phyloP scores from a whole-genome alignment of 2,113 vertebrate genomes.

The Sigmodon hispidus region DNA sequence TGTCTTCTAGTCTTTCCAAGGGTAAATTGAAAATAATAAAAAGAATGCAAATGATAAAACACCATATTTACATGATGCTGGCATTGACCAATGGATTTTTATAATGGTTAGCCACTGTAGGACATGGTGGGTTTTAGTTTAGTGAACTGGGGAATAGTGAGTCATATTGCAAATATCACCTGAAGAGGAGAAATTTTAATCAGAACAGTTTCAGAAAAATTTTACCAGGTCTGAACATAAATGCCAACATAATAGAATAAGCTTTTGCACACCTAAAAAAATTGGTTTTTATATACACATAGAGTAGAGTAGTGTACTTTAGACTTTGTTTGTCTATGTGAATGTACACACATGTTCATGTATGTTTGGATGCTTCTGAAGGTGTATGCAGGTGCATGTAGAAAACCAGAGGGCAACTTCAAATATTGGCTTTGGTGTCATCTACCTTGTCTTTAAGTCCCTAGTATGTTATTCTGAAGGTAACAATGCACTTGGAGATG shows the following conservation, averaged over 20 bases:
- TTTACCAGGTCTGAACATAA: neutral
- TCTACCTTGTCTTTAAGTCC: neutral
- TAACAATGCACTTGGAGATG: fast-evolving
- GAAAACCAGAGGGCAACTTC: neutral
- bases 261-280: neutral
- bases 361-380: neutral
- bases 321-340: neutral
- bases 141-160: neutral
- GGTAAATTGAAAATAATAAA: neutral
- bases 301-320: neutral
- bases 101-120: neutral
- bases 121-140: neutral
- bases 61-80: neutral
- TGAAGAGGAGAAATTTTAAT: neutral
- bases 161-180: neutral
- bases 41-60: neutral
- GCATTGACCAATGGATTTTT: neutral
- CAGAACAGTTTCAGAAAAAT: neutral
- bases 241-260: neutral
- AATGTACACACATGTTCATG: neutral
- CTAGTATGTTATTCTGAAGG: no score
- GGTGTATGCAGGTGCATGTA: neutral
- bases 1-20: neutral
- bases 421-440: neutral
- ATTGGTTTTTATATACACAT: neutral